Base-by-base conservation (phyloP, 2,797 vertebrate genomes). In the Chaunax sp. region DNA sequence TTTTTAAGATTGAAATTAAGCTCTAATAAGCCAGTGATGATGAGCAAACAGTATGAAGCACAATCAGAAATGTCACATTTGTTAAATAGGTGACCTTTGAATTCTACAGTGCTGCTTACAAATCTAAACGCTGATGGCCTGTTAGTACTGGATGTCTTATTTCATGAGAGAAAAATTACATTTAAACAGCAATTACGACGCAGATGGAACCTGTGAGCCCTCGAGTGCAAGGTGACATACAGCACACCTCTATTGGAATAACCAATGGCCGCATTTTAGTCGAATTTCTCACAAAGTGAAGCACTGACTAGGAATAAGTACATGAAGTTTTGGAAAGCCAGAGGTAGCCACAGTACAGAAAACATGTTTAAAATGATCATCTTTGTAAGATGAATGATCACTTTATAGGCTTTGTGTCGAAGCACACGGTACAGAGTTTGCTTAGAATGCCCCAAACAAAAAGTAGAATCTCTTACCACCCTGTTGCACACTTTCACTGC, bases 161-260 rank as follows among this genome's bases (percentile, higher is more conserved):
- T 87, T 82, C 77, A 58, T 81, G n/a, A 79, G 69, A 77, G 87
- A 84, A 72, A 44, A 57, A 22, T 87, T 84, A 78, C 88, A 89
- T 93, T 92, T 90, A 84, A 87, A 83, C 72, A 61, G 69, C 72
- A 87, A 88, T 91, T 87, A 90, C 69, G 25, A 62, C 60, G 53
- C 51, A 68, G 60, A 83, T 52, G 67, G 55, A 74, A 60, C 47
- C 25, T 2, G 28, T 63, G 60, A 30, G 9, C 28, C 55, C 75
- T 69, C 44, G 49, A 56, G 81, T 77, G 65, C 51, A 25, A 70
- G 75, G 78, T 81, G 77, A 69, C 12, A 69, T 33, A 44, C 45
- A 35, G 64, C 51, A 50, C 61, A 58, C 54, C 54, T 72, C 60
- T 60, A 64, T 49, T 11, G 38, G 47, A 75, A 52, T 62, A 83